Base-by-base conservation (phyloP, 2,113 vertebrate species). In the Hippocampus abdominalis region DNA sequence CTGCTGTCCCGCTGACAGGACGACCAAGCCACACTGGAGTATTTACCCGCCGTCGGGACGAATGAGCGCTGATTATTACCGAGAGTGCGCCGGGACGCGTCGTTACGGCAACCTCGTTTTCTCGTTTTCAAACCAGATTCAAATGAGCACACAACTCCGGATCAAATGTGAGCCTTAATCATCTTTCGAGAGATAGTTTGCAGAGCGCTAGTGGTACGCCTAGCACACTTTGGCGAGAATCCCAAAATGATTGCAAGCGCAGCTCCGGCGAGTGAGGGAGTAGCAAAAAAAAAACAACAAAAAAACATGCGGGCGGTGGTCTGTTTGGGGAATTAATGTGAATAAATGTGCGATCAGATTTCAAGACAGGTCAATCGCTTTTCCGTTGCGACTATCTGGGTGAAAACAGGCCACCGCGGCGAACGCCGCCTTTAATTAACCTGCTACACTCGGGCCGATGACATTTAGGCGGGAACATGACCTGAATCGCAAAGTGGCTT, bases 21-120 rank as follows among this genome's bases (percentile, higher is more conserved):
- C 71, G 36, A 64, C 69, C 51, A 70, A 25, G 56, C 27, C 71
- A 40, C 69, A 77, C 79, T 68, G 53, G 57, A 86, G 75, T 84
- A 78, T 89, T 89, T 91, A 87, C 82, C 81, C 88, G 86, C 84
- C 86, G 87, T 91, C 86, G 88, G 87, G 83, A 87, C 77, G 90
- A 91, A 90, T 75, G 83, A 88, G 83, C 48, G 64, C 79, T 89
- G 83, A 90, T 89, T 89, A 88, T 89, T 90, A 89, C 89, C 84
- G 84, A 87, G 82, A 81, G 82, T 86, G 88, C 88, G 85, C 86
- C 76, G 83, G 85, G 86, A 84, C 72, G 39, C 84, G 82, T 91
- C 88, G 90, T 91, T 91, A 89, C 74, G 66, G 46, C 61, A 60
- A 81, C 80, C 78, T n/a, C n/a, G n/a, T n/a, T n/a, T n/a, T n/a